These are phyloP conservation scores for Galerucella calmariensis DNA, from an alignment of 2,888 invertebrate species.

Conservation along the genomic window DNA sequence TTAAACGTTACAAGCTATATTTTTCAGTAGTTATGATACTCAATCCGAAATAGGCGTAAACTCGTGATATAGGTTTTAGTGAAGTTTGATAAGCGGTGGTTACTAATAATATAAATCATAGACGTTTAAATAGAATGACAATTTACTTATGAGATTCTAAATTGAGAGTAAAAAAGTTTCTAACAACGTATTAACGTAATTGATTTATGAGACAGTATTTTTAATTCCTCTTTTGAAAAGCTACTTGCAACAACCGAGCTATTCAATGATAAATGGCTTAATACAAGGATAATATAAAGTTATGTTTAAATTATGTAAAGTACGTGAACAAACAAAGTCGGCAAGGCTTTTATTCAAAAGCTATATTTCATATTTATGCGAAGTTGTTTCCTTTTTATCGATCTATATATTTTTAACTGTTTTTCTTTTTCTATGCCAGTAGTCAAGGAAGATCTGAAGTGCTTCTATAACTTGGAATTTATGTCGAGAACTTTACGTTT, in stretches of 20 bases:
- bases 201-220: neutral
- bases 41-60: no score
- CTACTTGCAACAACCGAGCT: slow-evolving; percentile 23
- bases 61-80: no score
- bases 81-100: no score
- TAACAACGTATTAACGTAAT: neutral
- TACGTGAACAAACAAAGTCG: slow-evolving; percentile 34
- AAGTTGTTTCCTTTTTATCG: slow-evolving; percentile 34
- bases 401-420: slow-evolving; percentile 31
- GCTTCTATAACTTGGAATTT: slow-evolving; percentile 21
- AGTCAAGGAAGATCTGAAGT: slow-evolving; percentile 13
- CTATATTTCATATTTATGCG: slow-evolving; percentile 28
- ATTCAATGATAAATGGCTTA: slow-evolving; percentile 27
- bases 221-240: neutral
- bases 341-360: slow-evolving; percentile 32
- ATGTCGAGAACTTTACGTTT: slow-evolving; percentile 16
- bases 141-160: no score
- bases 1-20: no score
- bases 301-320: slow-evolving; percentile 37
- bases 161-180: no score
- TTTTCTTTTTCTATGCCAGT: slow-evolving; percentile 5
- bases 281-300: slow-evolving; percentile 32
- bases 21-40: no score
- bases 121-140: no score
- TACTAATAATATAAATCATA: no score